Evolutionary conservation across 2,888 invertebrate genomes (phyloP).

Genomic region (Agrochola lychnidis): DNA sequence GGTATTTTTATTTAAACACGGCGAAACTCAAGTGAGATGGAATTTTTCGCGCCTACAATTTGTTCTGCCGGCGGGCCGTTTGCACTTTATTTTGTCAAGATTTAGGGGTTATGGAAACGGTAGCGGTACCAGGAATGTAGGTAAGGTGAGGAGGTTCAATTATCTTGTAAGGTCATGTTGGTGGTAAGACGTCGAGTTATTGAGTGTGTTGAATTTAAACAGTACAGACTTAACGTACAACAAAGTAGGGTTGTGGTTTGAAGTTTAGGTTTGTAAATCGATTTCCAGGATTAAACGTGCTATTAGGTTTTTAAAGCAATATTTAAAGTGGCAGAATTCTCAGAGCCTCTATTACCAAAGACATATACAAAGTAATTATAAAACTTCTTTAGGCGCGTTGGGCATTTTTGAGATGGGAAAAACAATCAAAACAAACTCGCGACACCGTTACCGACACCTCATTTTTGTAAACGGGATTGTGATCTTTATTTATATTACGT

Average conservation of each 20-base stretch:
- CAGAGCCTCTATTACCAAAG: too few species aligned
- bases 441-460: too few species aligned
- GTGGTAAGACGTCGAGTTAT: constrained; percentile 1
- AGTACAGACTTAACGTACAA: neutral
- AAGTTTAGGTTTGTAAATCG: neutral
- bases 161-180: neutral
- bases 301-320: neutral
- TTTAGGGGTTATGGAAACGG: constrained; percentile 64
- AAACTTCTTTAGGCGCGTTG: too few species aligned
- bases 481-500: too few species aligned
- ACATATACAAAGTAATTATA: too few species aligned
- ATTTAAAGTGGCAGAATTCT: neutral
- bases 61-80: constrained; percentile 69
- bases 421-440: too few species aligned
- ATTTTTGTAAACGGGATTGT: too few species aligned
- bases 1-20: constrained; percentile 71
- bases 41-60: constrained; percentile 76
- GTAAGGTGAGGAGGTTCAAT: constrained; percentile 24
- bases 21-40: constrained; percentile 61
- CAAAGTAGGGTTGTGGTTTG: neutral
- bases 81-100: constrained; percentile 68
- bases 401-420: too few species aligned
- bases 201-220: neutral
- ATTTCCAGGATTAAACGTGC: neutral
- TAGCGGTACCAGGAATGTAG: constrained; percentile 41